Conservation (phyloP, 2,113 vertebrate species). For the Megaptera novaeangliae region DNA sequence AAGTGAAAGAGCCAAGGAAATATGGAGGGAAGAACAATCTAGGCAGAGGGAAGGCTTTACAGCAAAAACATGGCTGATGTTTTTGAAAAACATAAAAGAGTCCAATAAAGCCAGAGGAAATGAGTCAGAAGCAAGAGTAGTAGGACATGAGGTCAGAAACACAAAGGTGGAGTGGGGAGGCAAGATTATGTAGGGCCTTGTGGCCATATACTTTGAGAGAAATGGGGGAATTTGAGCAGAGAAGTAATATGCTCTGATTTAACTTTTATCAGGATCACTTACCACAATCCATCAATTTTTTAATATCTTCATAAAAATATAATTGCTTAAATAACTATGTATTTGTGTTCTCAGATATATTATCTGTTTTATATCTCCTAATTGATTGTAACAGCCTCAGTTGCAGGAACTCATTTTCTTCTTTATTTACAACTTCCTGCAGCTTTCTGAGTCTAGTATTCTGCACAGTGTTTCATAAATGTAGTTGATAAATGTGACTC, state of each 20-base stretch:
- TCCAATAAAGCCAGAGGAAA: background rate
- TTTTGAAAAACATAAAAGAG: background rate
- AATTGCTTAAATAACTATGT: background rate
- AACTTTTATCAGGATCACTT: background rate
- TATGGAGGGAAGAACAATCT: background rate
- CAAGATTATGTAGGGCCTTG: background rate
- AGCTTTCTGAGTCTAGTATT: background rate
- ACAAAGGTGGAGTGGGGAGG: background rate
- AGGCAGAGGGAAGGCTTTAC: background rate
- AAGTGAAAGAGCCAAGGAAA: background rate
- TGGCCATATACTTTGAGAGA: background rate
- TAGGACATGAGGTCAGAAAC: background rate
- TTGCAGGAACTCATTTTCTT: background rate
- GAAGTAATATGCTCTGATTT: background rate
- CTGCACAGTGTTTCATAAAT: background rate
- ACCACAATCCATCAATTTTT: background rate
- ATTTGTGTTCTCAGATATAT: slow-evolving; percentile 18
- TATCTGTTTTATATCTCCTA: background rate
- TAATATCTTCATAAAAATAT: background rate
- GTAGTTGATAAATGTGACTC: background rate
- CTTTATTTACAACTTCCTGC: background rate
- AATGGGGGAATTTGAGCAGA: background rate
- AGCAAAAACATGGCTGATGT: background rate
- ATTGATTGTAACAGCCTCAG: background rate
- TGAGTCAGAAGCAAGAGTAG: background rate